Conservation (phyloP, 2,888 invertebrate genomes). For the Cyaniris semiargus region DNA sequence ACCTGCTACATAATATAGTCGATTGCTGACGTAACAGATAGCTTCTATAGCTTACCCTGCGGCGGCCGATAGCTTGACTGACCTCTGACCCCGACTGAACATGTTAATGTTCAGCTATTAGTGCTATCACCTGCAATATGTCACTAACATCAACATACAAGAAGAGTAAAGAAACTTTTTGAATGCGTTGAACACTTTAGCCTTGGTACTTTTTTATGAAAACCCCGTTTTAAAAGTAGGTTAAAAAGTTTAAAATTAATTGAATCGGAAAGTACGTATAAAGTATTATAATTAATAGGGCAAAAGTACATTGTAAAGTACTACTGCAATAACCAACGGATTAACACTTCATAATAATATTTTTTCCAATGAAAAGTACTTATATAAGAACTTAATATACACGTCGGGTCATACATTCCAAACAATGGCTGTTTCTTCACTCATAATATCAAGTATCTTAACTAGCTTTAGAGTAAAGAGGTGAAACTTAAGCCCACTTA, state of each 20-base stretch:
- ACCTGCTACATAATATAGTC: background rate
- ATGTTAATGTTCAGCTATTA: background rate
- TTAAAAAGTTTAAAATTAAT: too few species aligned
- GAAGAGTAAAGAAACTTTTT: too few species aligned
- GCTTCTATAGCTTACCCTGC: background rate
- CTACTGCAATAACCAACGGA: too few species aligned
- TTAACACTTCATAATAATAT: too few species aligned
- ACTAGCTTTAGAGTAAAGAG: conserved; percentile 10
- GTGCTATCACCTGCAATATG: background rate
- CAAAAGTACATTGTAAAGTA: background rate
- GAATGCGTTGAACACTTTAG: background rate
- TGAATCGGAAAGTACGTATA: too few species aligned
- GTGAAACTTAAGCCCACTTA: background rate
- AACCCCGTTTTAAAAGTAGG: too few species aligned
- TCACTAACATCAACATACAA: background rate
- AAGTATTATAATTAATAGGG: background rate
- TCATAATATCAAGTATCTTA: background rate
- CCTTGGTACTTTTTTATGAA: too few species aligned
- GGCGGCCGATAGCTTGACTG: background rate
- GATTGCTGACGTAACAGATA: background rate
- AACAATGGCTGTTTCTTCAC: background rate
- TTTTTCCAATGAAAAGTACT: background rate
- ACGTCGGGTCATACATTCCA: background rate
- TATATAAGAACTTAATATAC: background rate
- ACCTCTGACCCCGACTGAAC: background rate